Evolutionary conservation across 2,797 vertebrate genomes (phyloP), one percentile per base, ranked within the genome.

Genomic region (Anguilla pacifica): DNA sequence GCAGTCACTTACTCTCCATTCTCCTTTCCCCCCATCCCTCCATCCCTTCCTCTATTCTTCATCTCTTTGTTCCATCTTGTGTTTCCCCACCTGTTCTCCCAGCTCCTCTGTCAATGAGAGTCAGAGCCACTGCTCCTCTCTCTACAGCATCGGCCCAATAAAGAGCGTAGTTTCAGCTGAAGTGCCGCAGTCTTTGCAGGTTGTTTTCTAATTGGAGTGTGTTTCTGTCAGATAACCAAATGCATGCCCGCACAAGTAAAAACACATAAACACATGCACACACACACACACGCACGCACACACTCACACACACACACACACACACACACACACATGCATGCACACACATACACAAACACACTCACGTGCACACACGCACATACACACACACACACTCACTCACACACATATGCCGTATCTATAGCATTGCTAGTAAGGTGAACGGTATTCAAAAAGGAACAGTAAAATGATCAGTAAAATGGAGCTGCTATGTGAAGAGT

Each of bases 81-180:
- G 92, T 93, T 84, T 90, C 93, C 0, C 94, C 93, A 22, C 93
- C 94, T 46, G 92, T 90, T 31, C 94, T 92, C n/a, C 88, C 85
- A 39, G 81, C 64, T 79, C 84, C 89, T 91, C 92, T 93, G 51
- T 51, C 86, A 31, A 9, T 1, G 39, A 22, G 77, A 31, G 6
- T 17, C 39, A 81, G 77, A n/a, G 22, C 82, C 55, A 83, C 59
- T 77, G 57, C 79, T 79, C 39, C 51, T 13, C 15, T 92, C 94
- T 93, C 94, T 92, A 92, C 19, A 91, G 91, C 93, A 93, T 90
- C 93, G 91, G 90, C 95, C 92, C 90, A 95, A 95, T 96, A 96
- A 96, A 96, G 93, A 92, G 93, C 93, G 90, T 94, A 95, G 92
- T 92, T 94, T 92, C 91, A 92, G 92, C 94, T 93, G 11, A 88